Evolutionary conservation across 2,797 vertebrate species (phyloP).

Genomic region (Echeneis naucrates): DNA sequence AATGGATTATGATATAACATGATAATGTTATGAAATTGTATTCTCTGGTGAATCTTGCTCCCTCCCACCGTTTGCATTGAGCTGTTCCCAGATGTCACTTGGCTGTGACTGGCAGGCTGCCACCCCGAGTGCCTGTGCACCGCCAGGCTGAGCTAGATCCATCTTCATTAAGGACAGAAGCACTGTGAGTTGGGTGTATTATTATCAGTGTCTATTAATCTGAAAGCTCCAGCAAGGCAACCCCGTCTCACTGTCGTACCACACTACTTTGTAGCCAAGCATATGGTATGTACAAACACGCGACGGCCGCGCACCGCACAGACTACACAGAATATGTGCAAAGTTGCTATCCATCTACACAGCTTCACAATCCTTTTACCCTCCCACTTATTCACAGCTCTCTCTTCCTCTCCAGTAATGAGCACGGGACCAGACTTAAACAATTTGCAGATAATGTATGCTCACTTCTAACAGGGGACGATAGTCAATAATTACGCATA

Average conservation of each 20-base stretch:
- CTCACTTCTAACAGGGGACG: conserved; percentile 47
- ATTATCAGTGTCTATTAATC: conserved; percentile 82
- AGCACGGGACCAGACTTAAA: conserved; percentile 50
- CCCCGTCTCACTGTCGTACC: conserved; percentile 53
- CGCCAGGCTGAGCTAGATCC: conserved; percentile 75
- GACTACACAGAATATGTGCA: background rate
- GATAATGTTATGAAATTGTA: conserved; percentile 81
- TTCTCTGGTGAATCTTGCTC: conserved; percentile 66
- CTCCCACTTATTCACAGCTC: conserved; percentile 15
- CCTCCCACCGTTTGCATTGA: conserved; percentile 69
- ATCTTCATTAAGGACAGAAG: conserved; percentile 81
- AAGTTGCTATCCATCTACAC: conserved; percentile 15
- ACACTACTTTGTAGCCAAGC: conserved; percentile 43
- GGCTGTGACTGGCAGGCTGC: conserved; percentile 81
- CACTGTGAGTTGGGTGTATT: conserved; percentile 77
- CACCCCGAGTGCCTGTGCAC: conserved; percentile 67
- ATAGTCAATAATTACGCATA: conserved; percentile 60
- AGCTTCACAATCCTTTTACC: conserved; percentile 18
- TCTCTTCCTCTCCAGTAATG: conserved; percentile 33
- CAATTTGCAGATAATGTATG: conserved; percentile 56
- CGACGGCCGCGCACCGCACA: background rate
- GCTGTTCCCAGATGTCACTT: conserved; percentile 76
- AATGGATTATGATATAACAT: conserved; percentile 82
- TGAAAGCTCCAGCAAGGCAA: conserved; percentile 76
- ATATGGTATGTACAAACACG: conserved; percentile 38